These are phyloP conservation scores for Boleophthalmus pectinirostris DNA, from an alignment of 2,113 vertebrate genomes.

Conservation along the genomic window DNA sequence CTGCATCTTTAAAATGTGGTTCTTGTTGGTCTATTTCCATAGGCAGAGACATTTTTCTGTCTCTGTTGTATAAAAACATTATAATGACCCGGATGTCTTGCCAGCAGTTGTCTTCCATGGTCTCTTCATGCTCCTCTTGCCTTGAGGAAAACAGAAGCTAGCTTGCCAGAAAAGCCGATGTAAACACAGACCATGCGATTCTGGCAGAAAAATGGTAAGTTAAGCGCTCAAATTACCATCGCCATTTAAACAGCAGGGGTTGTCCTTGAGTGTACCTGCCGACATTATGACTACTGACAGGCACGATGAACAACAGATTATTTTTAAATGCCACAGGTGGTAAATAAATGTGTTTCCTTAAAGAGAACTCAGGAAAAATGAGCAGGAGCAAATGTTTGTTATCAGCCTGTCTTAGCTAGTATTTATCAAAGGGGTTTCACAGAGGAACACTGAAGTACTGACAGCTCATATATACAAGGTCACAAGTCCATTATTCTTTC, in stretches of 20 bases:
- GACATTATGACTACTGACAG: neutral
- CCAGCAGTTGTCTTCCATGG: neutral
- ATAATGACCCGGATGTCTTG: neutral
- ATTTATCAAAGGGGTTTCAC: neutral
- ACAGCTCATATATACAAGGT: no score
- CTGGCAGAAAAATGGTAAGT: neutral
- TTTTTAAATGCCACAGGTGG: neutral
- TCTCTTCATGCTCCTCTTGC: neutral
- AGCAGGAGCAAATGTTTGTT: neutral
- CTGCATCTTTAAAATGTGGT: neutral
- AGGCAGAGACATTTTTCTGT: neutral
- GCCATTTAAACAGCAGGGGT: neutral
- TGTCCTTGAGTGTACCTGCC: neutral
- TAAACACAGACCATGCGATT: neutral
- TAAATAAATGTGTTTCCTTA: neutral
- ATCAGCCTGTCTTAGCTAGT: neutral
- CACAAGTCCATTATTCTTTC: no score
- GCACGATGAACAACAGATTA: neutral
- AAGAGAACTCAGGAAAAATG: neutral
- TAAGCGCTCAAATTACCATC: neutral
- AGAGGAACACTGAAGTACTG: no score
- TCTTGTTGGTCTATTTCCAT: neutral
- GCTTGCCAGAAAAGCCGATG: constrained; percentile 4
- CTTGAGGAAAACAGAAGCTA: neutral
- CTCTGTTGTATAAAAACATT: neutral